A percentile compares a stretch with the other conserved stretches of the same genome.
Evolutionary conservation across 2,797 vertebrate species (phyloP).

Genomic region (Sylvilagus floridanus): DNA sequence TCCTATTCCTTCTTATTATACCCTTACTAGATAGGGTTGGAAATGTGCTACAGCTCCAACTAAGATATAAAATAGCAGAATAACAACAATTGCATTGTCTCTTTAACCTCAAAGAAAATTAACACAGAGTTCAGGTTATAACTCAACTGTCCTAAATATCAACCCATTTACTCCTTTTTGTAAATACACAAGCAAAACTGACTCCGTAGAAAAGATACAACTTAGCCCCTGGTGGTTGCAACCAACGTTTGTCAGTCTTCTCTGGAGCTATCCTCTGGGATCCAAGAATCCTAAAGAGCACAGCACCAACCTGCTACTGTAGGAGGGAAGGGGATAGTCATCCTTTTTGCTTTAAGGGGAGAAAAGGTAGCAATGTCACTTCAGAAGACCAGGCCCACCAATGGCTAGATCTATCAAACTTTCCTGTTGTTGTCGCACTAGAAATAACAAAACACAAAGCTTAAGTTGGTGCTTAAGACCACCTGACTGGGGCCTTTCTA

Average conservation of each 20-base stretch:
- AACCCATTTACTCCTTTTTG: background rate
- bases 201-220: background rate
- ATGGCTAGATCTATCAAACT: background rate
- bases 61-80: background rate
- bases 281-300: background rate
- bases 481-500: background rate
- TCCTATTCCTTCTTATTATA: background rate
- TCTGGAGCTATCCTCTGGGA: background rate
- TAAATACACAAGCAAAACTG: background rate
- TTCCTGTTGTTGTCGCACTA: background rate
- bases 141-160: background rate
- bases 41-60: background rate
- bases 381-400: background rate
- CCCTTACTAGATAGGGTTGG: background rate
- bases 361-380: background rate
- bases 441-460: background rate
- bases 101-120: conserved; percentile 3
- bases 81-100: background rate
- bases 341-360: background rate
- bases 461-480: background rate
- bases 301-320: background rate
- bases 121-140: background rate
- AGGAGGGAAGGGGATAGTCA: background rate
- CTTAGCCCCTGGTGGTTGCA: background rate
- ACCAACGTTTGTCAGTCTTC: background rate